Conservation (phyloP, 2,888 invertebrate genomes). For the Trilocha varians region DNA sequence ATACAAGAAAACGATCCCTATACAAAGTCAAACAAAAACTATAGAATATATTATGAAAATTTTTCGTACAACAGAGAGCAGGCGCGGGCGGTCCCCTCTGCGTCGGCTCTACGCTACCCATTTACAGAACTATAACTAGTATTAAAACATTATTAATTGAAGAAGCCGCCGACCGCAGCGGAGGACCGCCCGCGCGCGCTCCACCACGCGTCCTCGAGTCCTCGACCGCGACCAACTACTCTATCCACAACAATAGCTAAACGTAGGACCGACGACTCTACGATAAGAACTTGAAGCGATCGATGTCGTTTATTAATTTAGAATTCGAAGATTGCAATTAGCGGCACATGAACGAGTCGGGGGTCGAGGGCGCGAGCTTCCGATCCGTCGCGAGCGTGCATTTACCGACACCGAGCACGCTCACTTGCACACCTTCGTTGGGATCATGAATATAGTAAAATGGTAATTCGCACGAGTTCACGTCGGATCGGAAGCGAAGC, state of each 20-base stretch:
- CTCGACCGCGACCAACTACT: slow-evolving; percentile 16
- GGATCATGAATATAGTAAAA: neutral
- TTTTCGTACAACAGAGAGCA: slow-evolving; percentile 54
- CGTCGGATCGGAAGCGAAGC: slow-evolving; percentile 15
- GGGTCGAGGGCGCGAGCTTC: slow-evolving; percentile 12
- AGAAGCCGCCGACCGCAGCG: slow-evolving; percentile 21
- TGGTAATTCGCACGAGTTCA: slow-evolving; percentile 9
- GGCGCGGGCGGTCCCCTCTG: slow-evolving; percentile 39
- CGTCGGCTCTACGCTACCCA: slow-evolving; percentile 29
- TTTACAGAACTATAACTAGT: slow-evolving; percentile 31
- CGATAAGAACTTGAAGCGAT: slow-evolving; percentile 61
- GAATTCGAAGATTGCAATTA: slow-evolving; percentile 48
- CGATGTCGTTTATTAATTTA: slow-evolving; percentile 51
- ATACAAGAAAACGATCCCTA: slow-evolving; percentile 65
- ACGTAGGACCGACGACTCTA: slow-evolving; percentile 55
- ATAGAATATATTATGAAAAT: slow-evolving; percentile 67
- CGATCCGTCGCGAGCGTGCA: slow-evolving; percentile 14
- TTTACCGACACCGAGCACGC: slow-evolving; percentile 16
- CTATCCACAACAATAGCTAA: slow-evolving; percentile 60
- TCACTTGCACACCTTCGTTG: neutral
- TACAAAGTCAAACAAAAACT: slow-evolving; percentile 69
- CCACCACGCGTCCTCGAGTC: slow-evolving; percentile 19
- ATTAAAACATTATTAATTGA: slow-evolving; percentile 31
- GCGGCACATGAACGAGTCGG: slow-evolving; percentile 30
- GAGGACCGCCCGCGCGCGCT: slow-evolving; percentile 15